Percentiles rank a stretch among this genome's conserved stretches.
These are phyloP conservation scores for Chiroxiphia lanceolata DNA, from an alignment of 2,797 vertebrate species.

Conservation along the genomic window DNA sequence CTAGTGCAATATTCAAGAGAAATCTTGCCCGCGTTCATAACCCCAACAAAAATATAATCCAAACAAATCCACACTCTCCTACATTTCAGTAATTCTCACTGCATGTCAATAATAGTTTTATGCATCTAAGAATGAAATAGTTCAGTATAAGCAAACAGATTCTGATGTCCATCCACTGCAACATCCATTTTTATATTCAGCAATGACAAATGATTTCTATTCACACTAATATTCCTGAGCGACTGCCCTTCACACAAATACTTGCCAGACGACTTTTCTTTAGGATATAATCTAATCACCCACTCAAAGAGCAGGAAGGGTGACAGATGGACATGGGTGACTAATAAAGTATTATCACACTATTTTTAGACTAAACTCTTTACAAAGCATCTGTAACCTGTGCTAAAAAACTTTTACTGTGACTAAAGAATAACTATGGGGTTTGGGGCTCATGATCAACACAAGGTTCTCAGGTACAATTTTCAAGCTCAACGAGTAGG, in stretches of 20 bases:
- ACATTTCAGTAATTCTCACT: not conserved
- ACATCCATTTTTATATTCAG: not conserved
- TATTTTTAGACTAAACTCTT: slow-evolving; percentile 36
- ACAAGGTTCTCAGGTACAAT: not conserved
- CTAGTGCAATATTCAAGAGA: not conserved
- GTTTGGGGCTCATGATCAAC: not conserved
- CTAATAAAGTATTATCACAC: not conserved
- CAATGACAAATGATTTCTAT: not conserved
- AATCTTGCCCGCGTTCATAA: not conserved
- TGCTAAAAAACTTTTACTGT: not conserved
- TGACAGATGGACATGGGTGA: slow-evolving; percentile 13
- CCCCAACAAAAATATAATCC: not conserved
- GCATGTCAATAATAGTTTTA: not conserved
- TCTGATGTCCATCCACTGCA: not conserved
- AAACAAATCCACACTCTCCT: not conserved
- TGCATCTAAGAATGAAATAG: not conserved
- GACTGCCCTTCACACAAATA: not conserved
- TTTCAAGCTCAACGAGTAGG: not conserved
- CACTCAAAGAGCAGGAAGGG: slow-evolving; percentile 2
- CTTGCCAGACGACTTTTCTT: not conserved
- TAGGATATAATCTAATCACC: not conserved
- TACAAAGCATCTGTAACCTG: not conserved
- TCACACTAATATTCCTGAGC: not conserved
- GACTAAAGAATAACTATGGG: not conserved
- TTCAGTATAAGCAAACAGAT: not conserved